Conservation (phyloP, 2,888 invertebrate genomes). For the Lucinisca nassula region DNA sequence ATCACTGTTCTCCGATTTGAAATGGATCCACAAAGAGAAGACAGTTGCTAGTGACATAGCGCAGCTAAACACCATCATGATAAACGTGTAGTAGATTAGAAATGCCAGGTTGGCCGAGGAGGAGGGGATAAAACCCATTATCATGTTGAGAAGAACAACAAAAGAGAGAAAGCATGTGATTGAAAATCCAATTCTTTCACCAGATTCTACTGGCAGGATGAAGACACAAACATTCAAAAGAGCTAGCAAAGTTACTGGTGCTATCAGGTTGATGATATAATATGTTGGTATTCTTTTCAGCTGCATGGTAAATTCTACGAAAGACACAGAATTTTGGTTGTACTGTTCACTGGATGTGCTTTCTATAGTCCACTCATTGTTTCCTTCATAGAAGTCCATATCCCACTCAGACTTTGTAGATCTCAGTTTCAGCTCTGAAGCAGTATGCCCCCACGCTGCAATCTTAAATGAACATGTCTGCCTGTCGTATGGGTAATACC, state of each 20-base stretch:
- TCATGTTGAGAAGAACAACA: constrained; percentile 55
- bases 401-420: constrained; percentile 20
- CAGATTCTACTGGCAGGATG: constrained; percentile 59
- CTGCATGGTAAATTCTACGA: constrained; percentile 40
- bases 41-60: constrained; percentile 43
- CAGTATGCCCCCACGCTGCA: constrained; percentile 51
- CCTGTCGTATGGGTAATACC: constrained; percentile 60
- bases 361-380: constrained; percentile 58
- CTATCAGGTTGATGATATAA: constrained; percentile 54
- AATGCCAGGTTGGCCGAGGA: constrained; percentile 55
- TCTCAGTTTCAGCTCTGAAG: constrained; percentile 32
- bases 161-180: constrained; percentile 61
- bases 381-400: constrained; percentile 53
- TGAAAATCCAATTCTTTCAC: constrained; percentile 65
- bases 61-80: constrained; percentile 66
- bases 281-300: constrained; percentile 48
- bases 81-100: constrained; percentile 62
- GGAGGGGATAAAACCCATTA: constrained; percentile 53
- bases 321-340: constrained; percentile 32
- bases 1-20: constrained; percentile 39
- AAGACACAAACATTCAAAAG: constrained; percentile 58
- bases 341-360: constrained; percentile 16
- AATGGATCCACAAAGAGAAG: constrained; percentile 47
- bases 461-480: constrained; percentile 54
- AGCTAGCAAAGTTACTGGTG: constrained; percentile 51